Conservation (phyloP, 2,888 invertebrate genomes). For the Cerceris rybyensis region DNA sequence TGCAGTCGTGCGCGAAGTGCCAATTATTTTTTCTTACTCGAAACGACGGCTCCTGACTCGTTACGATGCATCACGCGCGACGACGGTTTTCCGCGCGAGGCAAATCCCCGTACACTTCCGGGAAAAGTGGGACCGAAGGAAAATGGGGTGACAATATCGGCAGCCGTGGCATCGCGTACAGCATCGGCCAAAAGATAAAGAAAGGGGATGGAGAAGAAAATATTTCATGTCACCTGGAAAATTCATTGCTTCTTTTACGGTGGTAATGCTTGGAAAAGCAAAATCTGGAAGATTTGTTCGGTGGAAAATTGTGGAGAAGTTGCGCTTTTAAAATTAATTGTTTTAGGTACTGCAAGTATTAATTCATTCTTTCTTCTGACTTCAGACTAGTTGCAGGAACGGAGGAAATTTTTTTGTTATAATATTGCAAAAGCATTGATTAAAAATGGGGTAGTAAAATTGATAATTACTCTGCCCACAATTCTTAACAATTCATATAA, state of each 20-base stretch:
- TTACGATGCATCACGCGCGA: conserved; percentile 55
- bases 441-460: too few species aligned
- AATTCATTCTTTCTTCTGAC: too few species aligned
- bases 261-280: not conserved
- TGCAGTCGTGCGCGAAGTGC: conserved; percentile 25
- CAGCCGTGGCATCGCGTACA: conserved; percentile 16
- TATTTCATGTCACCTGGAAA: not conserved
- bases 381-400: too few species aligned
- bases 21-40: conserved; percentile 37
- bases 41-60: conserved; percentile 29
- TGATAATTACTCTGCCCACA: too few species aligned
- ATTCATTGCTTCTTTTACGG: conserved; percentile 8
- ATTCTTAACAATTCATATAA: too few species aligned
- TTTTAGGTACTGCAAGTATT: too few species aligned
- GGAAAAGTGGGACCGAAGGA: conserved; percentile 58
- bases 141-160: conserved; percentile 45
- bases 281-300: too few species aligned
- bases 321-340: too few species aligned
- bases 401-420: too few species aligned
- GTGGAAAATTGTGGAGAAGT: too few species aligned
- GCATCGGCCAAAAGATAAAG: conserved; percentile 6
- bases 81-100: conserved; percentile 46
- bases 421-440: too few species aligned
- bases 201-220: not conserved
- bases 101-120: conserved; percentile 54